Percentiles rank a stretch among this genome's conserved stretches.
phyloP scores from a whole-genome alignment of 2,797 vertebrate species.

The Passerculus sandwichensis region DNA sequence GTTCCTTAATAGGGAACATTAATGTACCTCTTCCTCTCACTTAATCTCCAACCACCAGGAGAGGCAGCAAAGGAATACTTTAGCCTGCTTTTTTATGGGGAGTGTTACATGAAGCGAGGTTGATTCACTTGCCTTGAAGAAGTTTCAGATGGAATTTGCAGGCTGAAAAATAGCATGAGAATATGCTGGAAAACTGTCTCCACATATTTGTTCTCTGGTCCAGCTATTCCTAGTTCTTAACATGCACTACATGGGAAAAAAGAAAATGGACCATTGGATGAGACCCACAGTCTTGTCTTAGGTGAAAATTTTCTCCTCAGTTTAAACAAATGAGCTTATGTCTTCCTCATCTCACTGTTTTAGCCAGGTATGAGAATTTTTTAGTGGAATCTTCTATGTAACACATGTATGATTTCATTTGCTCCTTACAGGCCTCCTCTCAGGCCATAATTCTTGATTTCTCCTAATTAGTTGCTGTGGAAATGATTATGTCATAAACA shows the following conservation, averaged over 20 bases:
- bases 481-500: conserved; percentile 68
- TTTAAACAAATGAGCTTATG: neutral
- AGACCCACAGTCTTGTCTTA: neutral
- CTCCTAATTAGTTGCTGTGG: conserved; percentile 72
- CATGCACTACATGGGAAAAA: neutral
- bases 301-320: neutral
- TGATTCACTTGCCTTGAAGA: neutral
- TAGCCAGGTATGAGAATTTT: neutral
- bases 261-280: neutral
- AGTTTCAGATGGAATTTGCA: neutral
- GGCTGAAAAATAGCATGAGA: neutral
- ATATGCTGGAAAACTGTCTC: neutral
- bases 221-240: neutral
- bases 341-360: neutral
- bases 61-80: neutral
- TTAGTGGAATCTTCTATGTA: neutral
- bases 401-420: conserved; percentile 32
- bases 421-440: conserved; percentile 39
- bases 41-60: neutral
- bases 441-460: conserved; percentile 56
- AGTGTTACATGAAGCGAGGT: neutral
- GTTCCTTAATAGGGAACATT: neutral
- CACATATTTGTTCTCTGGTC: neutral
- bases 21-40: neutral
- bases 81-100: neutral